These are phyloP conservation scores for Drosophila pseudoobscura DNA, from an alignment of 1,140 invertebrate species.

Conservation along the genomic window DNA sequence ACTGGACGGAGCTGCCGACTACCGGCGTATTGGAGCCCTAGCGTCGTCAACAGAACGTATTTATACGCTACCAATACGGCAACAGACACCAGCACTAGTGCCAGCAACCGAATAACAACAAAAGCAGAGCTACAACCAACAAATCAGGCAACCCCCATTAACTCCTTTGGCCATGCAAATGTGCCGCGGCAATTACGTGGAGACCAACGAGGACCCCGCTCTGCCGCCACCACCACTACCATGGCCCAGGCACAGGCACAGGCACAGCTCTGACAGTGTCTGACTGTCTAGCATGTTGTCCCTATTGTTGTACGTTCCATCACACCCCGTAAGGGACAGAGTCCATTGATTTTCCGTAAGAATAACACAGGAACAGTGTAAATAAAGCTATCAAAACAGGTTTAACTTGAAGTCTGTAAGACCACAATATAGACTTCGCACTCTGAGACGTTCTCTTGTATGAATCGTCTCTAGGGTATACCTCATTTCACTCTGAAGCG, in stretches of 20 bases:
- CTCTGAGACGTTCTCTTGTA: too few species aligned
- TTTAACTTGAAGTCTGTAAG: too few species aligned
- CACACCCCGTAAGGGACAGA: not conserved
- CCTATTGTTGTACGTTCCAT: constrained; percentile 20
- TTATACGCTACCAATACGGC: constrained; percentile 64
- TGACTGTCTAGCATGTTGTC: constrained; percentile 66
- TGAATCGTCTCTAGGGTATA: too few species aligned
- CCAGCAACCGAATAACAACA: constrained; percentile 29
- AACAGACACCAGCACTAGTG: constrained; percentile 55
- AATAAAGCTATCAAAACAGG: not conserved
- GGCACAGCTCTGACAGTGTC: constrained; percentile 48
- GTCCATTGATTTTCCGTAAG: not conserved
- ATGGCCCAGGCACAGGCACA: not conserved
- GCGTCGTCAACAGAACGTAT: constrained; percentile 59
- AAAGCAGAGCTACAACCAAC: constrained; percentile 49
- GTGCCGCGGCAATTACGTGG: constrained; percentile 71
- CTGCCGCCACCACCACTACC: constrained; percentile 9
- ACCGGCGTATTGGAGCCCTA: constrained; percentile 74
- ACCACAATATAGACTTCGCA: too few species aligned
- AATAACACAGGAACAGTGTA: not conserved
- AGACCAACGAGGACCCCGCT: constrained; percentile 13
- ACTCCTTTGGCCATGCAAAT: constrained; percentile 80
- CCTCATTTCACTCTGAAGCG: too few species aligned
- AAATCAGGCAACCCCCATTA: constrained; percentile 79
- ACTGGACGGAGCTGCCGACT: constrained; percentile 59